Base-by-base conservation (phyloP, 1,140 invertebrate species). In the Forficula auricularia region DNA sequence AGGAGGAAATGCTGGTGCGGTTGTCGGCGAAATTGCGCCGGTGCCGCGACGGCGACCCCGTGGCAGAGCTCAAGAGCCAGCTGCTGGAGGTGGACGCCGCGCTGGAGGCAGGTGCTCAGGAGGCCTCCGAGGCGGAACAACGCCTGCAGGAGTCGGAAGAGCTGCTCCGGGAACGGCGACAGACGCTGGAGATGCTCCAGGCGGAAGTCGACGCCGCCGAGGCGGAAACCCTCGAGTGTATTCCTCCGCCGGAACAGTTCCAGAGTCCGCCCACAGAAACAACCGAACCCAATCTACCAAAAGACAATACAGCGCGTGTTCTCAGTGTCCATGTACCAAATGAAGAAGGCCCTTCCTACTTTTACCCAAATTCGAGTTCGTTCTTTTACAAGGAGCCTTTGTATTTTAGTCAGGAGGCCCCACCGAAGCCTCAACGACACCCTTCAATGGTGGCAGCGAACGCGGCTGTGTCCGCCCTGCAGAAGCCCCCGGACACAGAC, bases 1-100 rank as follows among this genome's bases (percentile, higher is more conserved):
- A 81, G 57, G 77, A 82, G 53, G 74, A 79, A 55, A 57, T 68
- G 18, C 60, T 80, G 2, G 69, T 75, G 2, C 59, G 76, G 49
- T 53, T 82, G 38, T 71, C 72, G 34, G 67, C 69, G 1, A 77
- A 77, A 59, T 62, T 80, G 8, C 70, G 72, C 49, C 64, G 76
- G 45, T 72, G 76, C 52, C 67, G 71, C 42, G 67, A 71, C 43
- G 68, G 70, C 45, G 69, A 69, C 16, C 39, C 30, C 3, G 48
- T 50, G 7, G n/a, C n/a, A n/a, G 40, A 44, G 10, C 14, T 47
- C 2, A 20, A 40, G 16, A 36, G 42, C 9, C 49, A 51, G 13
- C 32, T 47, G 36, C 38, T 47, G 19, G 35, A 44, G 16, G n/a
- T 41, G 2, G 42, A 51, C 10, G 37, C 42, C 18, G 32, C 32